Evolutionary conservation across 2,113 vertebrate genomes (phyloP), one percentile per base, ranked within the genome.

Genomic region (Tringa solitaria): DNA sequence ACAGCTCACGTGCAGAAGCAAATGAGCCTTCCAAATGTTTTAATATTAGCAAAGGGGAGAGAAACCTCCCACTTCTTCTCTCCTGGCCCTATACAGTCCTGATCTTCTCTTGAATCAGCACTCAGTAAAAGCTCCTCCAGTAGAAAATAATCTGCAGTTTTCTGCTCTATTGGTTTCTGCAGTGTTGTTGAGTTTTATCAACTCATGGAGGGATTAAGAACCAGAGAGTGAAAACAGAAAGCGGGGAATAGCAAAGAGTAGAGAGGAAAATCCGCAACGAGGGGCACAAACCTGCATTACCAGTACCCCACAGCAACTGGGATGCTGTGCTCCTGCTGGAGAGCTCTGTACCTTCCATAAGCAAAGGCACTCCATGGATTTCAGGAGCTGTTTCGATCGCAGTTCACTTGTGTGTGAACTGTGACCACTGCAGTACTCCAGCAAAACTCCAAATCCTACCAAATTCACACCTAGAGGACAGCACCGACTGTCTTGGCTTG

Each of bases 291-390:
- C 21, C 45, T 6, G 1, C 23, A 3, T 39, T 59, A 12, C 39
- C 43, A 26, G 28, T 18, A 7, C 54, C 28, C 39, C 45, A 20
- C 32, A 22, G 46, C 9, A 9, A 14, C 11, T 1, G 1, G 37
- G 68, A 12, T 56, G 27, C 46, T 32, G 46, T 9, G 51, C 5
- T 61, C 46, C 69, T 35, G 26, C 61, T 43, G 56, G 39, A 57
- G 26, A 59, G 16, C 43, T 48, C 51, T 1, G 0, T 8, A 9
- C 3, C 65, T 37, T 27, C 68, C 32, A 19, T 8, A 22, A 16
- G 5, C 37, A 72, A 30, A 65, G 20, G n/a, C 17, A 35, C 33
- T 5, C 35, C 23, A 37, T 67, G 45, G 41, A 27, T 50, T 87
- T 82, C 10, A 54, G 60, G 27, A 84, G 60, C 39, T 32, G 22